Conservation (phyloP, 2,113 vertebrate species). For the Gymnarchus niloticus region DNA sequence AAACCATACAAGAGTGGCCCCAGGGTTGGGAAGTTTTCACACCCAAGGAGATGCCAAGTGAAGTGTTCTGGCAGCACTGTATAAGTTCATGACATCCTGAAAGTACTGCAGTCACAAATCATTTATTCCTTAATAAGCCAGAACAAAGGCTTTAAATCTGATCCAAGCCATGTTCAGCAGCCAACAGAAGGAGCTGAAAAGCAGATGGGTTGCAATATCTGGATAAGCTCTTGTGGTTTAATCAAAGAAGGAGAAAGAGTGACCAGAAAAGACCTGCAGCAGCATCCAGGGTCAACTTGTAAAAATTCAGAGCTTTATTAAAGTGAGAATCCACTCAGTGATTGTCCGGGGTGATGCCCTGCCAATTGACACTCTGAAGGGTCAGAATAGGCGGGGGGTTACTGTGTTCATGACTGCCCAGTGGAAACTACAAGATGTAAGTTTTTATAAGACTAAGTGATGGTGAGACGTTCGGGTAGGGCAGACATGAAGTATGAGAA, state of each 20-base stretch:
- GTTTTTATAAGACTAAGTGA: not conserved
- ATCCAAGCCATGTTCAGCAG: not conserved
- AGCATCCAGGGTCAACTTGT: not conserved
- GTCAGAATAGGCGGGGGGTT: not conserved
- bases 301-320: not conserved
- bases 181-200: not conserved
- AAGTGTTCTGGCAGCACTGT: not conserved
- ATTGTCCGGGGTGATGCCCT: not conserved
- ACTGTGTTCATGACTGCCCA: not conserved
- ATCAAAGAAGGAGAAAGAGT: not conserved
- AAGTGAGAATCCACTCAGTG: not conserved
- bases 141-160: not conserved
- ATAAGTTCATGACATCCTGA: not conserved
- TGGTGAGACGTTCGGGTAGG: not conserved
- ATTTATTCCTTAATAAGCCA: constrained; percentile 2
- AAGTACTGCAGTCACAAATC: not conserved
- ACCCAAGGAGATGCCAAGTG: not conserved
- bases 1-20: not conserved
- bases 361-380: not conserved
- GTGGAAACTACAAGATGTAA: not conserved
- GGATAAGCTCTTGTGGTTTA: not conserved
- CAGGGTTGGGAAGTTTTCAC: not conserved
- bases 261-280: not conserved
- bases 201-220: not conserved
- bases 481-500: not conserved